Evolutionary conservation across 2,888 invertebrate genomes (phyloP), one percentile per base, ranked within the genome.

Genomic region (Branchipolynoe longqiensis): DNA sequence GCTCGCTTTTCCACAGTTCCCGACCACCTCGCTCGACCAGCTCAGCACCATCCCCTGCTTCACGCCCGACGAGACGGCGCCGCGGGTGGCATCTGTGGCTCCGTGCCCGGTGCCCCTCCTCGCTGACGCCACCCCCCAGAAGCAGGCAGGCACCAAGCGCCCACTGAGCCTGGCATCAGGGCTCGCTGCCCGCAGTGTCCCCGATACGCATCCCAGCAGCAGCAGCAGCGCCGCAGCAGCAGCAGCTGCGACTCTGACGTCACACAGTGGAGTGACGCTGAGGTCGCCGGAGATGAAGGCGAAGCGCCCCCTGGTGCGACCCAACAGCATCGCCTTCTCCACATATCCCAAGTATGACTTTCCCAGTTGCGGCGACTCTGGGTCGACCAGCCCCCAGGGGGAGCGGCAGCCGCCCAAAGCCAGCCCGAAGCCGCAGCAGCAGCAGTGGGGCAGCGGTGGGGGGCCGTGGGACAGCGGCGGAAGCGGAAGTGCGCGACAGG

Each of bases 311-410:
- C 86, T 91, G 74, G 91, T 91, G 62, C 87, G 93, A 84, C 93
- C 93, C 28, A 92, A 92, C 89, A 93, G 92, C 89, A 93, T 93
- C 88, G 92, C 93, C 33, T 92, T 92, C 88, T 92, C 93, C 18
- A 90, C 91, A 81, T 92, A 92, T 84, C 93, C 92, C 33, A 90
- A 90, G 28, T 92, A 91, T 89, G 92, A 92, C 87, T 87, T 92
- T 89, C 31, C 18, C 28, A 54, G 48, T 28, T 48, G 28, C n/a
- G 41, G 28, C 54, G 41, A 41, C 28, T 78, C 78, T 8, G 78
- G 18, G 28, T 48, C 48, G 28, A 8, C 48, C 40, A 48, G 78
- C 90, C 90, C 14, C 88, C 89, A 2, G 87, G 89, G 40, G 89
- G 90, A n/a, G 87, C 62, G 33, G 87, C 89, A 2, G 89, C 90